Base-by-base conservation (phyloP, 2,888 invertebrate genomes). In the Xanthostigma xanthostigma region DNA sequence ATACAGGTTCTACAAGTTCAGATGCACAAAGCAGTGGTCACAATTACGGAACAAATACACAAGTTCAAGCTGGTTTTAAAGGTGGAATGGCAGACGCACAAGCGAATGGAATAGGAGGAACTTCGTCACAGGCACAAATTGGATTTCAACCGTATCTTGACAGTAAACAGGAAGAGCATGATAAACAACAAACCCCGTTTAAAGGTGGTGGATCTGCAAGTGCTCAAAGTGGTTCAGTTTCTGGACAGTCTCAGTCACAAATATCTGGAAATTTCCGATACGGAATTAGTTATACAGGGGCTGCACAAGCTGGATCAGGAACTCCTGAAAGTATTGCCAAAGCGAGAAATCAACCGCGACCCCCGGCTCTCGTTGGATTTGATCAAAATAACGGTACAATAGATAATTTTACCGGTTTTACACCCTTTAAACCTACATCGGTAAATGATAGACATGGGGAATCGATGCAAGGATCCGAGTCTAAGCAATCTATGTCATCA, bases 21-120 rank as follows among this genome's bases (percentile, higher is more conserved):
- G 77, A 76, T 44, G 83, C 87, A 0, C 84, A 86, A 63, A 86
- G 82, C 57, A 77, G 79, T 51, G 86, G 87, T 5, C 66, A 72
- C 54, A 76, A 81, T 59, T 86, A 87, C 59, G 84, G 83, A n/a
- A 85, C 82, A 1, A 81, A 80, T 61, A 78, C 81, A 5, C 79
- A 85, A 71, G 85, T 89, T 0, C 83, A 86, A 68, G 88, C 87
- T 3, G 83, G 84, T 53, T 75, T 79, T 35, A 84, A 81, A 64
- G 89, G 90, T 13, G 89, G 89, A 5, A 75, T 87, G 71, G 87
- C 89, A 2, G 88, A 89, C 62, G 85, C 89, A 1, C 88, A 89
- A 69, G 84, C 89, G 0, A 81, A 80, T 58, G 89, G 88, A 0
- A 83, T 84, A 3, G 89, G 88, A 5, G 84, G 81, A 58, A 88